Percentiles rank a stretch among this genome's conserved stretches.
phyloP scores from a whole-genome alignment of 2,888 invertebrate genomes.

The Ctenicera cuprea region DNA sequence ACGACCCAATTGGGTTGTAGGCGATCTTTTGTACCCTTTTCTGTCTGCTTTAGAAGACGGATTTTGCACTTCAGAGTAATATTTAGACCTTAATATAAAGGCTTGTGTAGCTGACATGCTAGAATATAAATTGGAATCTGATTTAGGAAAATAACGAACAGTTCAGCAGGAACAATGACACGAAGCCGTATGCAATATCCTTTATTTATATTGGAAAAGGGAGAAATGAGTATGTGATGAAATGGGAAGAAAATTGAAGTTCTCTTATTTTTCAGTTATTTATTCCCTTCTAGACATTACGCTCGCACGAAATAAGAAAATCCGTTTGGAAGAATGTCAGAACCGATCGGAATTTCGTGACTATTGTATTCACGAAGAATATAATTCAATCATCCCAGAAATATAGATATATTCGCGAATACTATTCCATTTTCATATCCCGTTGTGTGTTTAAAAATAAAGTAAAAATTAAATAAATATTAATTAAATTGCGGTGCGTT shows the following conservation, averaged over 20 bases:
- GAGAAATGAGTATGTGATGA: conserved; percentile 33
- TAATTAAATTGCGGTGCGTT: conserved; percentile 13
- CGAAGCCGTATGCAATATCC: conserved; percentile 27
- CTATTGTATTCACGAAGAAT: conserved; percentile 3
- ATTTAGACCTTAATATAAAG: conserved; percentile 36
- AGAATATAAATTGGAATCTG: conserved; percentile 42
- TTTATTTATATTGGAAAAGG: conserved; percentile 32
- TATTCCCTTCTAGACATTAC: conserved; percentile 10
- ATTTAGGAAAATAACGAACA: conserved; percentile 32
- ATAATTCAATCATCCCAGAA: conserved; percentile 6
- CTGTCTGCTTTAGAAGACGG: conserved; percentile 30
- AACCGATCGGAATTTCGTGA: conserved; percentile 13
- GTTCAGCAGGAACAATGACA: conserved; percentile 33
- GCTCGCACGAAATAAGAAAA: conserved; percentile 28
- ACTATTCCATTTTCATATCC: neutral
- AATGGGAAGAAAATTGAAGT: conserved; percentile 34
- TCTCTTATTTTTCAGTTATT: conserved; percentile 34
- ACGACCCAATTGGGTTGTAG: conserved; percentile 21
- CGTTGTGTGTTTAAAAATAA: neutral
- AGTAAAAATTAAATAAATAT: conserved; percentile 1
- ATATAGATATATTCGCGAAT: neutral
- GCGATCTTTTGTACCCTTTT: conserved; percentile 15
- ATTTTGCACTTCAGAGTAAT: conserved; percentile 35
- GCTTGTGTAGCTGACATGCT: conserved; percentile 37
- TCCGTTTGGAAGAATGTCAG: conserved; percentile 19